phyloP scores from a whole-genome alignment of 2,797 vertebrate species.

The Hippocampus kuda region DNA sequence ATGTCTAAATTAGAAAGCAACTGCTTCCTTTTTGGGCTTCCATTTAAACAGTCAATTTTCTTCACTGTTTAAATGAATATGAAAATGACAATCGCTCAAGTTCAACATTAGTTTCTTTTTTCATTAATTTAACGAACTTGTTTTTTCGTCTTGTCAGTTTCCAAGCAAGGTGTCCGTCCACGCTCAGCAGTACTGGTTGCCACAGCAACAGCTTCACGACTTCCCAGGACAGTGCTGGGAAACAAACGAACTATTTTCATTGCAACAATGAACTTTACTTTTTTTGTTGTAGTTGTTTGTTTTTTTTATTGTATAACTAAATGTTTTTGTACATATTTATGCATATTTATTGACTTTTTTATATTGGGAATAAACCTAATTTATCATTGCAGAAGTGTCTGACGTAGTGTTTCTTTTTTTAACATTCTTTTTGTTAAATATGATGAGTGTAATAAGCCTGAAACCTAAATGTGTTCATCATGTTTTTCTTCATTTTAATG shows the following conservation, averaged over 20 bases:
- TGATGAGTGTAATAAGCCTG: too few relatives aligned
- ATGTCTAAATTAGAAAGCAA: too few relatives aligned
- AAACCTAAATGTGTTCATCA: too few relatives aligned
- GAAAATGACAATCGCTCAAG: too few relatives aligned
- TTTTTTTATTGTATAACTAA: conserved; percentile 37
- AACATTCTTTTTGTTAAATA: too few relatives aligned
- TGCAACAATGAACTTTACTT: conserved; percentile 44
- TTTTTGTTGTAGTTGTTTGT: not conserved
- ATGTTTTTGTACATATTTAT: conserved; percentile 39
- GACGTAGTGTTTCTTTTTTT: not conserved
- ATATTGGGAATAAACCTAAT: not conserved
- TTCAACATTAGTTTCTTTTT: not conserved
- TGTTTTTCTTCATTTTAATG: not conserved
- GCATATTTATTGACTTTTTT: conserved; percentile 46
- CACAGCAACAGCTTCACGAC: conserved; percentile 30
- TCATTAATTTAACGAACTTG: not conserved
- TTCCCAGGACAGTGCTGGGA: conserved; percentile 49
- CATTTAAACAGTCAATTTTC: too few relatives aligned
- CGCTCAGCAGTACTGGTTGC: conserved; percentile 45
- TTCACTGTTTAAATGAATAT: too few relatives aligned
- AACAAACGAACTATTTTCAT: conserved; percentile 31
- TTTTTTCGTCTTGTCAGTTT: conserved; percentile 37
- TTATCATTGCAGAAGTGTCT: not conserved
- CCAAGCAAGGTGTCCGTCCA: conserved; percentile 24
- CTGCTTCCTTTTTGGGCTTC: too few relatives aligned